A percentile compares a stretch with the other conserved stretches of the same genome.
These are phyloP conservation scores for Caretta caretta DNA, from an alignment of 2,113 vertebrate genomes.

Conservation along the genomic window DNA sequence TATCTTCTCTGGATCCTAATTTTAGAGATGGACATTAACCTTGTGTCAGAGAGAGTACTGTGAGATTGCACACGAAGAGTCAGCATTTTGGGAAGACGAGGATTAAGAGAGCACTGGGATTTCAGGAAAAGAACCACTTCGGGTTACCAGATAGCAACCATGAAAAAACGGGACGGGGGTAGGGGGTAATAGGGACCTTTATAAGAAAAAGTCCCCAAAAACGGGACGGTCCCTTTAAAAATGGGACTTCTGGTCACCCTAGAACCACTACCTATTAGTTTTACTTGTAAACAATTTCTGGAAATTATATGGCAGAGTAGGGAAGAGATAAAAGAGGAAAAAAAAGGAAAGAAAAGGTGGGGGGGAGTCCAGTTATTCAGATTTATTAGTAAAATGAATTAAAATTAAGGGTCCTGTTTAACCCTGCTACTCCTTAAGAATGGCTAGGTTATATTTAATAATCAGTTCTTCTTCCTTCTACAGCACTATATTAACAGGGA, in stretches of 20 bases:
- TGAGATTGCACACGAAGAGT: background rate
- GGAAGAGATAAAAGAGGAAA: background rate
- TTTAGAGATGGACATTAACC: background rate
- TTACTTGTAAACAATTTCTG: slow-evolving; percentile 7
- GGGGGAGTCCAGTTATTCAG: background rate
- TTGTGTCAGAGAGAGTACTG: background rate
- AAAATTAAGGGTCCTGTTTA: background rate
- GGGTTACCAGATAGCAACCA: no score
- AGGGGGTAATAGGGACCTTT: no score
- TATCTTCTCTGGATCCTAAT: background rate
- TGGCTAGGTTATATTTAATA: slow-evolving; percentile 36
- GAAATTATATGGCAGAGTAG: slow-evolving; percentile 2
- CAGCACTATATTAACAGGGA: slow-evolving; percentile 45
- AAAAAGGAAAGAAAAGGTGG: background rate
- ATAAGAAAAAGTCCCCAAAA: no score
- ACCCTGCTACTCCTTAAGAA: background rate
- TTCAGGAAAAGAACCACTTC: background rate
- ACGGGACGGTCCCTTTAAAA: no score
- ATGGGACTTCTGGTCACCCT: no score
- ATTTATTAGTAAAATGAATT: slow-evolving; percentile 28
- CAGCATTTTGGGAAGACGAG: background rate
- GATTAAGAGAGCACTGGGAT: background rate
- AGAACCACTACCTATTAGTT: slow-evolving; percentile 10
- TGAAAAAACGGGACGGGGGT: no score
- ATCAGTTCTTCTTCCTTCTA: background rate